phyloP scores from a whole-genome alignment of 2,888 invertebrate species.

The Amorpha juglandis region DNA sequence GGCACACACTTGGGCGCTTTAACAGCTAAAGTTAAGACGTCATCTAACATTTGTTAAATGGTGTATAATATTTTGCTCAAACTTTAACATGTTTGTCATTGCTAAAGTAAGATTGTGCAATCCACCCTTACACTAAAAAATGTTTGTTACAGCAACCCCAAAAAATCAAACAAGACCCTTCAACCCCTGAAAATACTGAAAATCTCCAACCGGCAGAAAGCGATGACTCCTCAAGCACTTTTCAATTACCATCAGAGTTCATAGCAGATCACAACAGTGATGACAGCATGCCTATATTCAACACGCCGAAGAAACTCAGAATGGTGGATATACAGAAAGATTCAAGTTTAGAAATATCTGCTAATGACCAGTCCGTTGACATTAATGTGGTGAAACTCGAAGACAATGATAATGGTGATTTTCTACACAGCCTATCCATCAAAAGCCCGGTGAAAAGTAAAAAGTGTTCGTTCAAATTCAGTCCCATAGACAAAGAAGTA shows the following conservation, averaged over 20 bases:
- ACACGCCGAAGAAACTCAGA: constrained; percentile 56
- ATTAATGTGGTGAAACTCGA: constrained; percentile 55
- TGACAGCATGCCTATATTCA: constrained; percentile 40
- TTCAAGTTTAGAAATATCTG: constrained; percentile 65
- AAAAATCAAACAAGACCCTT: not conserved
- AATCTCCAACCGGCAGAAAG: constrained; percentile 21
- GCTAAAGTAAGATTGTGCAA: too few species aligned
- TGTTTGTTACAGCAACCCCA: not conserved
- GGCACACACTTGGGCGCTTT: too few species aligned
- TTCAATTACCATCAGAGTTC: constrained; percentile 48
- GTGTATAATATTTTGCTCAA: too few species aligned
- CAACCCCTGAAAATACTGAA: constrained; percentile 17
- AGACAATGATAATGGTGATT: constrained; percentile 29
- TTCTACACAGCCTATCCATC: constrained; percentile 28
- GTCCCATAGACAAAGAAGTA: constrained; percentile 51
- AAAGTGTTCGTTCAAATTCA: constrained; percentile 58
- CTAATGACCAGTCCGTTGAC: constrained; percentile 55
- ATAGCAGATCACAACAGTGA: constrained; percentile 44
- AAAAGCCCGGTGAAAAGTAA: constrained; percentile 39
- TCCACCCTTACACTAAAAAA: too few species aligned
- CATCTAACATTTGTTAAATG: too few species aligned
- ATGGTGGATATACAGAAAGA: constrained; percentile 57
- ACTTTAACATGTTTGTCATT: too few species aligned
- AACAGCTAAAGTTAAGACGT: too few species aligned
- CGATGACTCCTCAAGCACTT: constrained; percentile 44